Base-by-base conservation (phyloP, 2,797 vertebrate species). In the Hozukius guyotensis region DNA sequence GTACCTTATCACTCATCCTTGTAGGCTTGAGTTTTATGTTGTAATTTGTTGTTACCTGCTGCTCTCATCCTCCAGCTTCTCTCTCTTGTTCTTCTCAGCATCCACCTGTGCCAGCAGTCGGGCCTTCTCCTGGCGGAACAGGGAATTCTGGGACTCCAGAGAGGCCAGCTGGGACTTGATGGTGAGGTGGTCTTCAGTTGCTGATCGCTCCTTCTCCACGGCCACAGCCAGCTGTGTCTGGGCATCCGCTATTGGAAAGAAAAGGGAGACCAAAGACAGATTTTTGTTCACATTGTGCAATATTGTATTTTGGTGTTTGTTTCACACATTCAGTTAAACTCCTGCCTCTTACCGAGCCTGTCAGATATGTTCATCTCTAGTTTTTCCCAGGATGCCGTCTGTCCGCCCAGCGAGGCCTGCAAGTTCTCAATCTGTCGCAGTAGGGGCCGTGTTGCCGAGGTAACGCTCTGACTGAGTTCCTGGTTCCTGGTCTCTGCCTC, bases 401-500 rank as follows among this genome's bases (percentile, higher is more conserved):
- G 99, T 32, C 97, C 97, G 1, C 96, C 98, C 66, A 99, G 81
- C 0, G 97, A 97, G 59, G 98, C 98, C 93, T 99, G 99, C 24
- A 99, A 93, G 80, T 99, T 99, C 91, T 99, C 99, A 46, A 99
- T 99, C 91, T 99, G 99, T 4, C 98, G 95, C 61, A 99, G 96
- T 2, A 99, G 93, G 0, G 99, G 99, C 63, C 98, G 95, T 0
- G 98, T 99, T 46, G 99, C 96, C 6, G 98, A 97, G 14, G 98
- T 99, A 16, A 99, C 96, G 24, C 96, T 98, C 88, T 99, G 98
- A 90, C 98, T 98, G 63, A 99, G 94, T 57, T 99, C 99, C 87
- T 99, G 98, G 94, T 99, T 99, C 84, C 99, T 96, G 46, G 89
- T 95, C 86, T 99, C 99, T 6, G 97, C 98, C 80, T 97, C 99